Evolutionary conservation across 2,888 invertebrate species (phyloP).

Genomic region (Corythucha ciliata): DNA sequence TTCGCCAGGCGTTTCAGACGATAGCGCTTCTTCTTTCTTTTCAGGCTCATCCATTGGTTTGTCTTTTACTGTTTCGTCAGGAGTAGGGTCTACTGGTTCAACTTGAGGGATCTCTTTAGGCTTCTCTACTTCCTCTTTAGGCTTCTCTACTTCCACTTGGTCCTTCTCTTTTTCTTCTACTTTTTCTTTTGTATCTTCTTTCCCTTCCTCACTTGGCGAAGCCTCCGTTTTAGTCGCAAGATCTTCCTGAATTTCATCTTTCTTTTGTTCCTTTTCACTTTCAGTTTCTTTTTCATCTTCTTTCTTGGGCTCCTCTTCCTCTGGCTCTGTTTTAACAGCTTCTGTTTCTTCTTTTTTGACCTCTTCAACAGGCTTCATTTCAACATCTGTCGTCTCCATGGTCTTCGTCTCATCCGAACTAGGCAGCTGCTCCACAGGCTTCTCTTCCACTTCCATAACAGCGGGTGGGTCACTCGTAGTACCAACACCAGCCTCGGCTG

Average conservation of each 20-base stretch:
- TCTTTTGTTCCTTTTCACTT: conserved; percentile 30
- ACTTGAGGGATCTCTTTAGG: conserved; percentile 18
- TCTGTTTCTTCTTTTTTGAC: conserved; percentile 33
- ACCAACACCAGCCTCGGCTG: conserved; percentile 32
- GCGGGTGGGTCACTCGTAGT: conserved; percentile 12
- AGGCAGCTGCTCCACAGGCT: too few relatives aligned
- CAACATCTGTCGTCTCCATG: conserved; percentile 24
- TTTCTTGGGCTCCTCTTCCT: conserved; percentile 34
- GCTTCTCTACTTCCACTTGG: conserved; percentile 28
- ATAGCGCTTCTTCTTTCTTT: too few relatives aligned
- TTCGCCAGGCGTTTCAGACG: too few relatives aligned
- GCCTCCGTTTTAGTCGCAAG: conserved; percentile 22
- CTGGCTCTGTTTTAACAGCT: conserved; percentile 35
- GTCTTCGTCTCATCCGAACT: conserved; percentile 8
- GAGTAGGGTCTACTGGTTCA: conserved; percentile 31
- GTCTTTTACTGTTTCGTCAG: conserved; percentile 20
- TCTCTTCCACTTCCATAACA: conserved; percentile 20
- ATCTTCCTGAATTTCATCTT: conserved; percentile 33
- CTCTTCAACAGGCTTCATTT: conserved; percentile 15
- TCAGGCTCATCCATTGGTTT: conserved; percentile 28
- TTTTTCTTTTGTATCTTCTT: conserved; percentile 34
- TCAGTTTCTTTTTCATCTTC: conserved; percentile 26
- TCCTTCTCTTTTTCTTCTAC: conserved; percentile 16
- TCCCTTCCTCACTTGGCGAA: conserved; percentile 31
- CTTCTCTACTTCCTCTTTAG: conserved; percentile 23